Percentiles rank a stretch among this genome's conserved stretches.
Conservation (phyloP, 2,113 vertebrate species). For the Bujurquina vittata region DNA sequence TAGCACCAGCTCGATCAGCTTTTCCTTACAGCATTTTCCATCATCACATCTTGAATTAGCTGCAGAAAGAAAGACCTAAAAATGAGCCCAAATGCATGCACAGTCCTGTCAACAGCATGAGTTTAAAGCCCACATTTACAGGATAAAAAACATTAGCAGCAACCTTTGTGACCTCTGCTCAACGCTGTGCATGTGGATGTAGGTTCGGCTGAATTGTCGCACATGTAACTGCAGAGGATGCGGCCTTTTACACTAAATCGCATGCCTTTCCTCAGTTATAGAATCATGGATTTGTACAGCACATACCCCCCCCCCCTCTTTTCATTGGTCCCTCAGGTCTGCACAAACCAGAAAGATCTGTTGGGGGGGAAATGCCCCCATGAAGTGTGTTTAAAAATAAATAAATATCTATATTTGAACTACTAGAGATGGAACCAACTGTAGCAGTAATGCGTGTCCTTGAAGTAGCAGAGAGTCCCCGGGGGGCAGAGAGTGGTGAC, state of each 20-base stretch:
- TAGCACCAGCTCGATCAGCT: neutral
- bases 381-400: neutral
- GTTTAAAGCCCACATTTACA: neutral
- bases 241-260: constrained; percentile 52
- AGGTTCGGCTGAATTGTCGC: too few species aligned
- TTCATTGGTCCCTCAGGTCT: constrained; percentile 2
- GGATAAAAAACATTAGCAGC: neutral
- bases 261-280: constrained; percentile 42
- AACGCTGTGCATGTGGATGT: neutral
- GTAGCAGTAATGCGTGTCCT: neutral
- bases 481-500: neutral
- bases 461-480: neutral
- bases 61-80: neutral
- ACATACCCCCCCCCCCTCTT: neutral
- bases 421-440: neutral
- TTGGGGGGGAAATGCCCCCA: neutral
- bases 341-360: neutral
- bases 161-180: neutral
- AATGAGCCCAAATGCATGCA: neutral
- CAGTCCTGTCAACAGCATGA: neutral
- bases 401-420: neutral
- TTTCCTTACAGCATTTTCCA: neutral
- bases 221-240: too few species aligned
- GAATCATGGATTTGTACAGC: constrained; percentile 35
- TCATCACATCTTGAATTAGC: neutral